Evolutionary conservation across 2,888 invertebrate species (phyloP), one percentile per base, ranked within the genome.

Genomic region (Hirtodrosophila cameraria): DNA sequence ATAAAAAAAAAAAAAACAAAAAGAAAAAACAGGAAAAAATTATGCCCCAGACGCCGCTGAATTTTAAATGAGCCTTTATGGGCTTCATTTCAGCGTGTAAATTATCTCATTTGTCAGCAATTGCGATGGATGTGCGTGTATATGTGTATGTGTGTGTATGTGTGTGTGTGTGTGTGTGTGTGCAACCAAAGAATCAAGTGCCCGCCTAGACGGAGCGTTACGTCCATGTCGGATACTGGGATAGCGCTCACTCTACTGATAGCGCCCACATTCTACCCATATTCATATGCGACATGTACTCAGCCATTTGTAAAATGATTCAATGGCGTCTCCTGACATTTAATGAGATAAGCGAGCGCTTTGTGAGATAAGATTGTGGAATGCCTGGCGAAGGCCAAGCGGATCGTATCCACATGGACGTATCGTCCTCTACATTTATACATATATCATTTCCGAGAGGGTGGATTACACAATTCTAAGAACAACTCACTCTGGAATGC

Each of bases 41-140:
- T 85, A 83, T 83, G 82, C 82, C 82, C 82, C 79, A 83, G 82
- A 83, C 82, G 85, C 87, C 87, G 87, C 83, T 86, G 82, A 83
- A 83, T 83, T 86, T 83, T 83, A 83, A 83, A 86, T 86, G 82
- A 86, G 82, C 85, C 87, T 83, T 83, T 83, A 83, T 83, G 82
- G 87, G 82, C 82, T 83, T 86, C 82, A 83, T 83, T 83, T 85
- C 83, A 83, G 82, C 82, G 82, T 83, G 82, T 83, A 83, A 83
- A 83, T 83, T 83, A 83, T 83, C 82, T 83, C 82, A 83, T 83
- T 83, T 83, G 82, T 83, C 82, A 86, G 82, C 87, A 83, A 83
- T 83, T 83, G 82, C 87, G 85, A 75, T 75, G 46, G 66, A 45
- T 59, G 55, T 67, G 54, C 23, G 13, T 42, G 11, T 33, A 20